A percentile compares a stretch with the other conserved stretches of the same genome.
These are phyloP conservation scores for Drosophila setosimentum DNA, from an alignment of 2,888 invertebrate genomes.

Conservation along the genomic window DNA sequence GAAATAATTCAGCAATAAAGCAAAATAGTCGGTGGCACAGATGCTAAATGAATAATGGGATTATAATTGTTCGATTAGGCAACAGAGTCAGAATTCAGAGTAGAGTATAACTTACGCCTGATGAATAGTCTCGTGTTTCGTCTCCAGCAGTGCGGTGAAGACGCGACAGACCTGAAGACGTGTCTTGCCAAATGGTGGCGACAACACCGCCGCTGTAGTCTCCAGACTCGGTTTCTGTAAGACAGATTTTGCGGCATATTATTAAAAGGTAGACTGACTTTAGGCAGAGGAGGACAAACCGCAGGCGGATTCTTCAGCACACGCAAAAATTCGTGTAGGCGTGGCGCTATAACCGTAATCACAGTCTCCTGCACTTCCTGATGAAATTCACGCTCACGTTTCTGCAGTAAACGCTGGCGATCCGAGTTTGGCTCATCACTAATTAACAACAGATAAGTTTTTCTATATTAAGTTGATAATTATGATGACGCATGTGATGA, in stretches of 20 bases:
- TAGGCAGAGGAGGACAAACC: slow-evolving; percentile 84
- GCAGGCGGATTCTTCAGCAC: slow-evolving; percentile 89
- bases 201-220: slow-evolving; percentile 89
- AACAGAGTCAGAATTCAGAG: background rate
- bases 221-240: slow-evolving; percentile 88
- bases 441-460: slow-evolving; percentile 1
- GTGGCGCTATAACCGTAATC: slow-evolving; percentile 88
- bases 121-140: slow-evolving; percentile 90
- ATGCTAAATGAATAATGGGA: slow-evolving; percentile 64
- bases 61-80: background rate
- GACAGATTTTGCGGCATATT: background rate
- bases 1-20: slow-evolving; percentile 92
- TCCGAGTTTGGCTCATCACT: slow-evolving; percentile 85
- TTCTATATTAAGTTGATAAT: background rate
- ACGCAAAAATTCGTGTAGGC: slow-evolving; percentile 89
- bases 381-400: slow-evolving; percentile 87
- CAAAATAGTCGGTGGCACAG: slow-evolving; percentile 87
- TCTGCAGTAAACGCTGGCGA: slow-evolving; percentile 78
- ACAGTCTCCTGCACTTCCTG: slow-evolving; percentile 88
- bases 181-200: slow-evolving; percentile 92
- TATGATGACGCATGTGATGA: slow-evolving; percentile 10
- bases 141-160: slow-evolving; percentile 90
- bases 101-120: slow-evolving; percentile 86
- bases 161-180: slow-evolving; percentile 93
- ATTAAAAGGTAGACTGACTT: background rate